Conservation (phyloP, 2,888 invertebrate genomes). For the Rhagonycha fulva region DNA sequence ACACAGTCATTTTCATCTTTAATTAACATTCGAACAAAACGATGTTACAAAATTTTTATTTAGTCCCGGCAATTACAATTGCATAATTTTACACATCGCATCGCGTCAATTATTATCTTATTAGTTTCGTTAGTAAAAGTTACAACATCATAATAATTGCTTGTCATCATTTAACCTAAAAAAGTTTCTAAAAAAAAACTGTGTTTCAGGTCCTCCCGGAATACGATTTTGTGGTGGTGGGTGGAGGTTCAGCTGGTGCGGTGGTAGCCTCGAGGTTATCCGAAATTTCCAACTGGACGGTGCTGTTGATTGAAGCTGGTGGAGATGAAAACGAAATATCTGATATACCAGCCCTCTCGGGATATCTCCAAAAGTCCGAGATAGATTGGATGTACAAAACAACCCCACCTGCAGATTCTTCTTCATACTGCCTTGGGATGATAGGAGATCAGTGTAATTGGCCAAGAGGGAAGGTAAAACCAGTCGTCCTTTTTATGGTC, state of each 20-base stretch:
- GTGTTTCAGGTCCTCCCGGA: constrained; percentile 69
- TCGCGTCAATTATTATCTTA: background rate
- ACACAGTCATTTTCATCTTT: background rate
- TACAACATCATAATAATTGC: background rate
- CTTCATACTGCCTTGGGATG: constrained; percentile 87
- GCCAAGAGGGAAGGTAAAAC: constrained; percentile 83
- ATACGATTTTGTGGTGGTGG: constrained; percentile 87
- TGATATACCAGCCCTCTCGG: constrained; percentile 83
- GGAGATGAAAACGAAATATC: constrained; percentile 88
- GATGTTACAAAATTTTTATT: background rate
- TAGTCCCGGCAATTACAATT: background rate
- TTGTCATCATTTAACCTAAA: background rate
- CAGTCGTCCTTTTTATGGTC: background rate
- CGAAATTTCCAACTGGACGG: constrained; percentile 80
- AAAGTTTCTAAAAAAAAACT: background rate
- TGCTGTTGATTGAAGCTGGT: constrained; percentile 84
- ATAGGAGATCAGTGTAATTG: constrained; percentile 86
- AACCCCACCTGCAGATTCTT: constrained; percentile 69
- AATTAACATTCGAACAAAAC: background rate
- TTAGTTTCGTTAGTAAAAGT: background rate
- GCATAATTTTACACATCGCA: background rate
- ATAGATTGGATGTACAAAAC: constrained; percentile 94
- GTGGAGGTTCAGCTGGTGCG: constrained; percentile 88
- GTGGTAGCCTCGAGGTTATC: constrained; percentile 84
- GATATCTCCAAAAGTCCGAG: constrained; percentile 82